A percentile compares a stretch with the other conserved stretches of the same genome.
Evolutionary conservation across 2,797 vertebrate species (phyloP).

Genomic region (Danio jaintianensis): DNA sequence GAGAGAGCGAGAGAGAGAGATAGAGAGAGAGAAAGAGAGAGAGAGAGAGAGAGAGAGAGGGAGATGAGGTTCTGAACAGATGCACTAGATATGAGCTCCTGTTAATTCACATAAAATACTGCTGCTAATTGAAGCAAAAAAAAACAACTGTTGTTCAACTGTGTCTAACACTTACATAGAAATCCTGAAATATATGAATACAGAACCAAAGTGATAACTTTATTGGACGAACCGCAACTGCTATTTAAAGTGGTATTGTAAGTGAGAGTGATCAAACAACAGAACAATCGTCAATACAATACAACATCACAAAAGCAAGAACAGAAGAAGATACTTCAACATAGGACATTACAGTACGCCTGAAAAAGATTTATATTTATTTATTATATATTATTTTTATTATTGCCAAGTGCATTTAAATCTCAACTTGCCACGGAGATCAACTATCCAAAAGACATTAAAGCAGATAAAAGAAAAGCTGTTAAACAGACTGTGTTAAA

Average conservation of each 20-base stretch:
- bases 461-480: neutral
- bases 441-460: neutral
- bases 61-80: neutral
- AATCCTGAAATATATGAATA: neutral
- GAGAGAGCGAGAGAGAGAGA: no score
- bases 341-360: neutral
- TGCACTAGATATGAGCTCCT: neutral
- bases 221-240: neutral
- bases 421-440: neutral
- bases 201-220: neutral
- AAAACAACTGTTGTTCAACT: neutral
- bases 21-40: no score
- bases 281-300: neutral
- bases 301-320: neutral
- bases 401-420: neutral
- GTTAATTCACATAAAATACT: neutral
- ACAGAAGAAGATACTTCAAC: neutral
- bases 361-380: neutral
- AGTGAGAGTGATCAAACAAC: neutral
- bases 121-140: neutral
- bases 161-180: neutral
- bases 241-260: neutral
- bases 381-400: conserved; percentile 1
- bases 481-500: neutral
- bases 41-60: no score